phyloP scores from a whole-genome alignment of 2,888 invertebrate genomes.

The Acrocyrtus sp. region DNA sequence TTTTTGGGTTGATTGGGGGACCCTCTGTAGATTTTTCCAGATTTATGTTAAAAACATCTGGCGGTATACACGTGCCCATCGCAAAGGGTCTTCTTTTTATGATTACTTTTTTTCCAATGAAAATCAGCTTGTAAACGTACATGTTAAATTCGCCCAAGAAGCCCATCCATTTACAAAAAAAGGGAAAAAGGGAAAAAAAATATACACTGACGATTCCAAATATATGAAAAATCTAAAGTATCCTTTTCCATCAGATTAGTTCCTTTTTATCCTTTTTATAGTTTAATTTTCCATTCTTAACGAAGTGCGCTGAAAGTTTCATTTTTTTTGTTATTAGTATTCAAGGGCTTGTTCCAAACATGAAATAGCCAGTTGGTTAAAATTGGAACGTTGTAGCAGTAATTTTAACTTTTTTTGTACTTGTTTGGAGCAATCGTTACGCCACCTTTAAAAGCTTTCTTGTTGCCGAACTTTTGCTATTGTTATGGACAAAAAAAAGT shows the following conservation, averaged over 20 bases:
- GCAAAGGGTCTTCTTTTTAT: constrained; percentile 38
- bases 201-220: constrained; percentile 48
- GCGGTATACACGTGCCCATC: constrained; percentile 56
- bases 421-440: constrained; percentile 1
- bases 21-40: constrained; percentile 63
- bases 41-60: constrained; percentile 65
- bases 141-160: constrained; percentile 40
- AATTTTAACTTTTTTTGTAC: constrained; percentile 23
- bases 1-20: constrained; percentile 20
- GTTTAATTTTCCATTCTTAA: constrained; percentile 34
- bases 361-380: constrained; percentile 36
- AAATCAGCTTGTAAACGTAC: constrained; percentile 6
- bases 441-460: constrained; percentile 24
- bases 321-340: constrained; percentile 29
- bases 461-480: constrained; percentile 14
- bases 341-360: constrained; percentile 23
- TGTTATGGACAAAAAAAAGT: constrained; percentile 19
- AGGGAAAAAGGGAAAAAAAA: too few species aligned
- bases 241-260: constrained; percentile 64
- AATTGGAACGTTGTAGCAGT: constrained; percentile 23
- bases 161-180: constrained; percentile 47
- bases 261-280: constrained; percentile 55
- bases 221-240: constrained; percentile 42
- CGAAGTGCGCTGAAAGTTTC: constrained; percentile 25
- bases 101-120: neutral